Evolutionary conservation across 1,140 invertebrate genomes (phyloP), one percentile per base, ranked within the genome.

Genomic region (Euura lappo): DNA sequence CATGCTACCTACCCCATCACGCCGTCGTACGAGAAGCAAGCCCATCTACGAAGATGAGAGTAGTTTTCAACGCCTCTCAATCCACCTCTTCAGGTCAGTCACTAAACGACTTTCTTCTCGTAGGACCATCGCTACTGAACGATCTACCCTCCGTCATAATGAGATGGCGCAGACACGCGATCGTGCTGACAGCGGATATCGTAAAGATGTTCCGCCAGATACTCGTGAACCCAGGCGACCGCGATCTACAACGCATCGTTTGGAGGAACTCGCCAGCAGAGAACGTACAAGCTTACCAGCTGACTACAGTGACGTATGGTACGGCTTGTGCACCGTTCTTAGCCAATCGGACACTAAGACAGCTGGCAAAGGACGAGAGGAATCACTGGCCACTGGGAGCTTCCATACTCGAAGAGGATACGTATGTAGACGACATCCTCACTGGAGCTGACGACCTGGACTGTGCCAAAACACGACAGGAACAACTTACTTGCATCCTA

Each of bases 261-360:
- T 86, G 84, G 81, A 42, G 79, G 47, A 10, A 65, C 2, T 7
- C 45, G 11, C 68, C 51, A 0, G 28, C 68, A 11, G 45, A 81
- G 42, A 44, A 72, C 0, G 68, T 85, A 6, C 45, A 65, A 44
- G 75, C 70, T 10, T 88, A 66, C 77, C 72, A 71, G 44, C 68
- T 88, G 3, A 79, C 69, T 5, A 87, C 81, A 2, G 79, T 87
- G 2, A 87, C 85, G 0, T 89, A 84, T 73, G 85, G 87, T 2
- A 82, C 80, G 68, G 60, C 77, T 2, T 74, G 73, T 8, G 79
- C 80, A 8, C 74, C 83, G 0, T 87, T 76, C 75, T 72, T 83
- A 65, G 83, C 83, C 0, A 77, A 73, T 6, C 66, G 77, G 68
- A 76, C 60, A 77, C 65, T 88, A 4, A 45, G 81, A n/a, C 80